Percentiles rank a stretch among this genome's conserved stretches.
Evolutionary conservation across 1,140 invertebrate genomes (phyloP).

Genomic region (Drosophila kikkawai): DNA sequence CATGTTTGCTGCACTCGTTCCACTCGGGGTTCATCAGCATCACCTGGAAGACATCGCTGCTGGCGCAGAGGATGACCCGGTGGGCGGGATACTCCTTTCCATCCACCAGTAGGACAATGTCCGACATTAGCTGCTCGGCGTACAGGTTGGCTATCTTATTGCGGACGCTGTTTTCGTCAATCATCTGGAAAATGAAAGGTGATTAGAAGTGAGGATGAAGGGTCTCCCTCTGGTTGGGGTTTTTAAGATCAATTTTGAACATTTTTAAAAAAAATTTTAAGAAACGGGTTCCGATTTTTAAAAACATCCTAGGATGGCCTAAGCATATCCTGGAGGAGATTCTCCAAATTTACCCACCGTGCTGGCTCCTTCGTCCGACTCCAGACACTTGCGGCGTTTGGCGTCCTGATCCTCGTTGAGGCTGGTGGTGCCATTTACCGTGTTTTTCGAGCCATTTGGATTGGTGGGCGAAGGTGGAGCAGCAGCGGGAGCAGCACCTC

Average conservation of each 20-base stretch:
- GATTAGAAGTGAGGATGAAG: background rate
- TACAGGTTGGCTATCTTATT: slow-evolving; percentile 93
- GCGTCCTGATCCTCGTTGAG: slow-evolving; percentile 66
- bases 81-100: slow-evolving; percentile 94
- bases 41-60: slow-evolving; percentile 97
- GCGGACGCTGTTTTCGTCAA: slow-evolving; percentile 92
- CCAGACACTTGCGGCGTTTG: slow-evolving; percentile 70
- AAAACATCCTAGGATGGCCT: background rate
- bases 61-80: slow-evolving; percentile 96
- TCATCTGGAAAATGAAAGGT: slow-evolving; percentile 86
- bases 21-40: slow-evolving; percentile 98
- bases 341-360: slow-evolving; percentile 54
- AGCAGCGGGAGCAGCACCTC: background rate
- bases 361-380: slow-evolving; percentile 69
- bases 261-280: background rate
- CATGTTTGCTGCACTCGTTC: slow-evolving; percentile 94
- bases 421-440: slow-evolving; percentile 9
- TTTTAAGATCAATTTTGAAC: background rate
- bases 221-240: background rate
- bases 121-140: slow-evolving; percentile 93
- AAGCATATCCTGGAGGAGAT: background rate
- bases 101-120: slow-evolving; percentile 93
- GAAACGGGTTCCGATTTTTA: background rate
- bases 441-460: slow-evolving; percentile 26
- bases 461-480: slow-evolving; percentile 9